A percentile compares a stretch with the other conserved stretches of the same genome.
These are phyloP conservation scores for Pterostichus niger DNA, from an alignment of 2,888 invertebrate genomes.

Conservation along the genomic window DNA sequence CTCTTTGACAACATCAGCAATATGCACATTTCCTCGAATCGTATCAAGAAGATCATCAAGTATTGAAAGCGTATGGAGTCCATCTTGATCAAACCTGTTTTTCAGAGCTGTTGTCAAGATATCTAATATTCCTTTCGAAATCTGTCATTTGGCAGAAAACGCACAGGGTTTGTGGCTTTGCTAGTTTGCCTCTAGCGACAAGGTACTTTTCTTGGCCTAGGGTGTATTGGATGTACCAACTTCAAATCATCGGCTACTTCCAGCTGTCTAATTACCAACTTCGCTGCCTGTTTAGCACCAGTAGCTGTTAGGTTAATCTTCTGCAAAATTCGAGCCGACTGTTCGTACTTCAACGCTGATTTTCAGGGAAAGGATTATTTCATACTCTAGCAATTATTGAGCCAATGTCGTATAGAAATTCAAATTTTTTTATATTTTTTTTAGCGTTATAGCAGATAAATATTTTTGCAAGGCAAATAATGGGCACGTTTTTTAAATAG, in stretches of 20 bases:
- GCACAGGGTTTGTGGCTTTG: not conserved
- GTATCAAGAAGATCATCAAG: conserved; percentile 2
- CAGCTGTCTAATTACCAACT: conserved; percentile 14
- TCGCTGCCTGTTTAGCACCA: conserved; percentile 29
- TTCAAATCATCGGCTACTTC: not conserved
- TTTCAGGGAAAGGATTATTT: not conserved
- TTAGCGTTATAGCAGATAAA: no score
- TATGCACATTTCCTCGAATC: not conserved
- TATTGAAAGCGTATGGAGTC: not conserved
- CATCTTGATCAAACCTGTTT: conserved; percentile 15
- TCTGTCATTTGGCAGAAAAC: conserved; percentile 6
- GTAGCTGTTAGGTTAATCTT: conserved; percentile 27
- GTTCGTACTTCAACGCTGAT: conserved; percentile 29
- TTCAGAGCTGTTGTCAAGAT: conserved; percentile 44
- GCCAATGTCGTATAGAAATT: conserved; percentile 5
- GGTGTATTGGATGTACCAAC: not conserved
- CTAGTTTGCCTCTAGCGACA: conserved; percentile 20
- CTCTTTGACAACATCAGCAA: not conserved
- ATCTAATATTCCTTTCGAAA: conserved; percentile 41
- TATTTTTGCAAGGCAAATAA: no score
- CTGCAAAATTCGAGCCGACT: conserved; percentile 37
- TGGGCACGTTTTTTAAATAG: no score
- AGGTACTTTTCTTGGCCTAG: conserved; percentile 35
- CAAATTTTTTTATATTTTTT: no score
- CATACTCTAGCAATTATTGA: not conserved